Evolutionary conservation across 1,140 invertebrate genomes (phyloP), one percentile per base, ranked within the genome.

Genomic region (Maniola jurtina): DNA sequence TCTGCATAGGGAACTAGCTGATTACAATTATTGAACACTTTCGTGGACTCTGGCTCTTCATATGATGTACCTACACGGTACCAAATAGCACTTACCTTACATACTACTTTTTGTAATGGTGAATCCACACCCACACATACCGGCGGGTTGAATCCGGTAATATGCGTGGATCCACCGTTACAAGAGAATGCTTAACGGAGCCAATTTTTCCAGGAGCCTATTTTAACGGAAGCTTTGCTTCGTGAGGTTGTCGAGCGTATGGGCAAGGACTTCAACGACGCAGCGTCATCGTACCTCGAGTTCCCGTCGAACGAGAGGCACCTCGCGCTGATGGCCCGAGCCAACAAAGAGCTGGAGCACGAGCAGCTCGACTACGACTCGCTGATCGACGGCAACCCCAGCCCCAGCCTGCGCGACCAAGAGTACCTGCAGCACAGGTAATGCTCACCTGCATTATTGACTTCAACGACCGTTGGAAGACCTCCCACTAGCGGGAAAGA

Each of bases 381-480:
- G 0, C 78, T 94, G 9, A 91, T 93, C 40, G 93, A 93, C 13
- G 92, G 91, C 10, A 94, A 94, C 75, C 93, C 94, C 0, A 94
- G 94, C 86, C 95, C 95, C 1, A 95, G 95, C 70, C 92, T 97
- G 45, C 91, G 97, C 11, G 97, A 99, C 84, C 95, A 97, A 71
- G 98, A 99, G 79, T 98, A 96, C 79, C 76, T 98, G 62, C 95
- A 96, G 75, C 97, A 98, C 80, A 97, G 89, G 90, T 91, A 79
- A 66, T 15, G 9, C n/a, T 34, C 3, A 3, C 40, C 11, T 9
- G 5, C 9, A 36, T 36, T 5, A 6, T 6, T 36, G 36, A 9
- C 36, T 36, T 5, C 9, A 11, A n/a, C n/a, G n/a, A n/a, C n/a
- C n/a, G n/a, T n/a, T n/a, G n/a, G n/a, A n/a, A n/a, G n/a, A n/a